phyloP scores from a whole-genome alignment of 1,140 invertebrate genomes.

The Pogonognathellus flavescens region DNA sequence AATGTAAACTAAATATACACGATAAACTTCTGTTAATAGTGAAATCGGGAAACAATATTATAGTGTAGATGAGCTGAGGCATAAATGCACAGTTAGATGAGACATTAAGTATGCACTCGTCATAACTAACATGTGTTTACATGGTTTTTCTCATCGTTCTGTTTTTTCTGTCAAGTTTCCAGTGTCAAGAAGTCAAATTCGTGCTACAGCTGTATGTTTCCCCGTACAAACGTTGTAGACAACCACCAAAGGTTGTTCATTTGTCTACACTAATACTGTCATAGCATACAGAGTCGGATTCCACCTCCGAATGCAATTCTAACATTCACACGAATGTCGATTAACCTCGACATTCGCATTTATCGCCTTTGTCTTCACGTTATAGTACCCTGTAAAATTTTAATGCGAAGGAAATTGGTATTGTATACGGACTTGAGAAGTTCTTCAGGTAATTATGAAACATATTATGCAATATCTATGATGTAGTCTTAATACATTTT shows the following conservation, averaged over 20 bases:
- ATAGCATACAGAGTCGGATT: not conserved
- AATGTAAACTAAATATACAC: not conserved
- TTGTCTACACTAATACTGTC: slow-evolving; percentile 1
- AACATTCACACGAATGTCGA: no score
- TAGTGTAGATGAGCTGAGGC: not conserved
- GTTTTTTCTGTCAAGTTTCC: slow-evolving; percentile 14
- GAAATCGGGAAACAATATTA: not conserved
- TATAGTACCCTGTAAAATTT: no score
- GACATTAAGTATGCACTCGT: not conserved
- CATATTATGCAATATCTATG: no score
- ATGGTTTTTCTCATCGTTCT: not conserved
- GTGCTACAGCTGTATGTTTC: slow-evolving; percentile 10
- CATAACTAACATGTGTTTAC: not conserved
- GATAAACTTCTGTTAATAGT: not conserved
- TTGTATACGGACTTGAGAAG: no score
- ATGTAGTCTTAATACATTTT: no score
- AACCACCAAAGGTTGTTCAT: not conserved
- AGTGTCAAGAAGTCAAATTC: slow-evolving; percentile 44
- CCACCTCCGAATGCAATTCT: not conserved
- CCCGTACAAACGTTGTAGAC: no score
- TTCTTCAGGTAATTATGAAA: no score
- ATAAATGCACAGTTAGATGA: not conserved
- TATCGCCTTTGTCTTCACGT: no score
- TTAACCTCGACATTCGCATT: no score
- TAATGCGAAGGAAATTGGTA: no score